phyloP scores from a whole-genome alignment of 92 coral and sea anemone genomes.

The Actinostola sp. region DNA sequence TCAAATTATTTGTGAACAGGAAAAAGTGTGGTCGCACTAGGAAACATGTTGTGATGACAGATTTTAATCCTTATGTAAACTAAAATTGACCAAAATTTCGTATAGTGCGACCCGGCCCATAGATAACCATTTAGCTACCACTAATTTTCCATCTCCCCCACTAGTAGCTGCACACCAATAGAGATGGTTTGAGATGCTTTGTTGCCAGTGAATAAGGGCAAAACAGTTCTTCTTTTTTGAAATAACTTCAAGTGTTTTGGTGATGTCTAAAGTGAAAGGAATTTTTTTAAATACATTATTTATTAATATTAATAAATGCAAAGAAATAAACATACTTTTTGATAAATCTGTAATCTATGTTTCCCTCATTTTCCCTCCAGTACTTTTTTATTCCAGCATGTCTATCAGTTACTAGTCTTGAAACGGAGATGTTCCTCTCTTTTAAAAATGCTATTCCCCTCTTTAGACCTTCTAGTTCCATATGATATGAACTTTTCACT shows the following conservation, averaged over 20 bases:
- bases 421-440: conserved; percentile 14
- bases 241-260: conserved; percentile 44
- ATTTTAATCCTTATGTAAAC: conserved; percentile 30
- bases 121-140: conserved; percentile 44
- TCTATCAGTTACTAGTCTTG: conserved; percentile 36
- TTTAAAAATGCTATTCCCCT: conserved; percentile 36
- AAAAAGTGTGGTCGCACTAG: conserved; percentile 36
- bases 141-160: conserved; percentile 40
- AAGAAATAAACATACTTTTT: conserved; percentile 51
- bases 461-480: conserved; percentile 56
- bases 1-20: conserved; percentile 15
- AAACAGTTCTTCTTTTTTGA: conserved; percentile 38
- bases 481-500: conserved; percentile 50
- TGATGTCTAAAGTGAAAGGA: conserved; percentile 26
- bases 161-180: conserved; percentile 66
- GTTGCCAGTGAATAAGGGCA: conserved; percentile 40
- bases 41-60: conserved; percentile 34
- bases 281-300: too few relatives aligned
- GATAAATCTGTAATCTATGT: conserved; percentile 35
- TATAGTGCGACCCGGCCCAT: conserved; percentile 37
- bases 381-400: conserved; percentile 47
- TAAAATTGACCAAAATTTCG: conserved; percentile 32
- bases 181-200: conserved; percentile 42
- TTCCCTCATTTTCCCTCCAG: conserved; percentile 30
- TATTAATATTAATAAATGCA: too few relatives aligned